Base-by-base conservation (phyloP, 2,888 invertebrate genomes). In the Drosophila meridiana region DNA sequence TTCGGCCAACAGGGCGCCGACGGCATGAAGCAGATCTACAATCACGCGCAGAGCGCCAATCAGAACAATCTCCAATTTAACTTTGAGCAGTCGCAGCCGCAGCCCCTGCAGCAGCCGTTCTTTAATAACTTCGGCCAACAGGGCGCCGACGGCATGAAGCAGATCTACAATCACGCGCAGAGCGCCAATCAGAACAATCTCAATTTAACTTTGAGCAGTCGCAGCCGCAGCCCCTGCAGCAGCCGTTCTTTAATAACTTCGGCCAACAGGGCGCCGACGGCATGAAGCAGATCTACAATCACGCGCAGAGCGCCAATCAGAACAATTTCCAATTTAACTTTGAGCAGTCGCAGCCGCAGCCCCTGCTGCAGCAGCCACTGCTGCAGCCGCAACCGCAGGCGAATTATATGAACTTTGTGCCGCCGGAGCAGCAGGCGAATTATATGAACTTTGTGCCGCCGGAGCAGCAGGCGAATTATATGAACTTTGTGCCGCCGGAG, bases 111-210 rank as follows among this genome's bases (percentile, higher is more conserved):
- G 11, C 8, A 14, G 9, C 34, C 36, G 14, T 43, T 3, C 45
- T 30, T 2, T 3, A 52, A 28, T 13, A 13, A 32, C 20, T 32
- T 50, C 1, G 9, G 6, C 11, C 40, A 20, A 4, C 34, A 2
- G 28, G 11, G 20, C 0, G 4, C 14, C 53, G 32, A 8, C 20
- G 38, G 20, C 4, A 2, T 34, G 4, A 34, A 13, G 28, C 42
- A 26, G 28, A 28, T 56, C 3, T 61, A 61, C 14, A 61, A 62
- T 28, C 55, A 56, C 34, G 43, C 62, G 11, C 56, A 55, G 43
- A 43, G 42, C 34, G 43, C 56, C 43, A 34, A 4, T 3, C 50
- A 38, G 14, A 2, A 45, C 6, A 34, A 34, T 7, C 1, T 34
- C 32, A 4, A 34, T 34, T 34, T 34, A 34, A 34, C 32, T 34